A percentile compares a stretch with the other conserved stretches of the same genome.
Conservation (phyloP, 2,113 vertebrate species). For the Hipposideros armiger region DNA sequence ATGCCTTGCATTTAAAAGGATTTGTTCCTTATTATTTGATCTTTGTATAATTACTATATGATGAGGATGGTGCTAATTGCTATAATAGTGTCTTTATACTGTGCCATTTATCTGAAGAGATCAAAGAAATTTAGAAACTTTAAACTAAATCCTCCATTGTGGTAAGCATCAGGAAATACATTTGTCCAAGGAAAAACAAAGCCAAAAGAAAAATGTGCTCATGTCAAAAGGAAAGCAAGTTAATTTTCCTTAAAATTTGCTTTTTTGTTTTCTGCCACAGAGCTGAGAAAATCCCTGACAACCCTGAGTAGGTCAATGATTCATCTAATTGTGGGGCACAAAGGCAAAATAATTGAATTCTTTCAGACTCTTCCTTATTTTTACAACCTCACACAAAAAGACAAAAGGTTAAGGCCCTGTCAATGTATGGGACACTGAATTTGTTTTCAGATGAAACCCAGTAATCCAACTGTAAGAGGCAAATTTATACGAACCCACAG, state of each 20-base stretch:
- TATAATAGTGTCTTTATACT: background rate
- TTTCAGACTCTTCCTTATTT: background rate
- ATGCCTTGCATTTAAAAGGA: constrained; percentile 30
- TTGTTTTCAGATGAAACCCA: background rate
- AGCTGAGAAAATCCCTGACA: background rate
- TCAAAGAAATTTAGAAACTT: constrained; percentile 63
- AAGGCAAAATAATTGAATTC: background rate
- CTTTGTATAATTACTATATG: constrained; percentile 51
- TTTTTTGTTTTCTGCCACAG: constrained; percentile 1
- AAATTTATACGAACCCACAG: background rate
- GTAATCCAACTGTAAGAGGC: background rate
- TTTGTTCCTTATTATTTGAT: constrained; percentile 49
- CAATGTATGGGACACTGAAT: background rate
- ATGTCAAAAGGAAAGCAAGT: background rate
- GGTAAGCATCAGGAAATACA: background rate
- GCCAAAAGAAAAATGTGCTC: background rate
- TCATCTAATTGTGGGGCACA: background rate
- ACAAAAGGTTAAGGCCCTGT: background rate
- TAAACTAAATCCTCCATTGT: background rate
- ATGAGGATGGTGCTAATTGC: constrained; percentile 52
- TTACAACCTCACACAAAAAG: background rate
- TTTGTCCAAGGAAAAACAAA: background rate
- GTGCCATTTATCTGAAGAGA: constrained; percentile 36
- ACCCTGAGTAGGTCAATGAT: background rate
- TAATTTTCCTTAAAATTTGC: constrained; percentile 12